Conservation (phyloP, 2,797 vertebrate species). For the Danio choprae region DNA sequence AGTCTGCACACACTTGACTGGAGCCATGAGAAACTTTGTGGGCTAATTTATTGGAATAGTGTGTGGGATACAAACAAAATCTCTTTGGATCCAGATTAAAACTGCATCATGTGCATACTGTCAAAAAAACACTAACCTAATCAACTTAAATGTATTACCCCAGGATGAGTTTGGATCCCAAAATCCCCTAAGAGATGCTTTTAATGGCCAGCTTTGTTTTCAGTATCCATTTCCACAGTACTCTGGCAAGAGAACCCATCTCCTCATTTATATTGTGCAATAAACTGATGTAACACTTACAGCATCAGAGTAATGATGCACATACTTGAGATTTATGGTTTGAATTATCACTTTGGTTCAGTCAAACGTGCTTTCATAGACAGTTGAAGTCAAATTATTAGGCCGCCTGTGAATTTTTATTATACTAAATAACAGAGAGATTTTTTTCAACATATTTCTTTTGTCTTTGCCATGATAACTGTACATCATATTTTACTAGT, state of each 20-base stretch:
- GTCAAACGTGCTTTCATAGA: neutral
- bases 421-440: too few relatives aligned
- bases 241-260: neutral
- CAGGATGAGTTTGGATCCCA: too few relatives aligned
- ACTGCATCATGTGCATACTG: neutral
- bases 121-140: neutral
- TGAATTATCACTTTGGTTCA: neutral
- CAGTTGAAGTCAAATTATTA: too few relatives aligned
- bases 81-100: neutral
- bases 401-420: too few relatives aligned
- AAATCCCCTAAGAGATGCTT: neutral
- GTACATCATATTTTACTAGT: too few relatives aligned
- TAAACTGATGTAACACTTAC: neutral
- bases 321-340: neutral
- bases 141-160: neutral
- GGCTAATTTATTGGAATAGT: neutral
- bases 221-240: conserved; percentile 2
- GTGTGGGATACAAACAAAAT: neutral
- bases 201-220: neutral
- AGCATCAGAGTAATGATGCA: neutral
- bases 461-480: too few relatives aligned
- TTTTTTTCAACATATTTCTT: too few relatives aligned
- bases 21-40: neutral
- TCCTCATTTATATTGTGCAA: neutral
- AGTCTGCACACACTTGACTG: neutral